phyloP scores from a whole-genome alignment of 2,113 vertebrate genomes.

The Narcine bancroftii region DNA sequence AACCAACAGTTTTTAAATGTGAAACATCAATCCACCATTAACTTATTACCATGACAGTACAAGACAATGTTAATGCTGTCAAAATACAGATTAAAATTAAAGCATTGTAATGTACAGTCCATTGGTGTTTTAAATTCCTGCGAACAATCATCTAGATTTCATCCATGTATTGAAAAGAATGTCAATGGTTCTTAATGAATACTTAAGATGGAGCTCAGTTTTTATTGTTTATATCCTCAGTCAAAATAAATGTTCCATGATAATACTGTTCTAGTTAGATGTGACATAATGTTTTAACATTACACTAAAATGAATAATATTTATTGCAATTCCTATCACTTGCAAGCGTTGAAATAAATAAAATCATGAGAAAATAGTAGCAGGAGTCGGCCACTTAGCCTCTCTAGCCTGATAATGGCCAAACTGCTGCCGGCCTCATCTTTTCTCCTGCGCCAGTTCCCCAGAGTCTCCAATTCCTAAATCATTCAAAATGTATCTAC shows the following conservation, averaged over 20 bases:
- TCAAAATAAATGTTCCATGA: neutral
- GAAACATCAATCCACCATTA: slow-evolving; percentile 20
- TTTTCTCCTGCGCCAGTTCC: too few species aligned
- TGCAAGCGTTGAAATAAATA: neutral
- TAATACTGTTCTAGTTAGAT: neutral
- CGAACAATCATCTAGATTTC: neutral
- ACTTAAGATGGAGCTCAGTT: neutral
- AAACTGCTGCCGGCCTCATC: too few species aligned
- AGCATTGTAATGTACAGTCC: neutral
- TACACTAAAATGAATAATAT: neutral
- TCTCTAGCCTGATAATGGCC: too few species aligned
- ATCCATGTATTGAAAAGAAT: neutral
- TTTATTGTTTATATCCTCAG: neutral
- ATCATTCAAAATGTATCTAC: too few species aligned
- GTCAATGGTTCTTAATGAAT: neutral
- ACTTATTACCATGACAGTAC: neutral
- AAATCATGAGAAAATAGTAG: neutral
- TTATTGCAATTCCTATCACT: neutral
- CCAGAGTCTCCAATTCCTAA: too few species aligned
- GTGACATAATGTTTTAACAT: too few species aligned
- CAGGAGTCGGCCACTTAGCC: too few species aligned
- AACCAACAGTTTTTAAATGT: slow-evolving; percentile 4
- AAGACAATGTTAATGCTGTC: neutral
- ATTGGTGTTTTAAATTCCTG: neutral
- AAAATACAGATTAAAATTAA: slow-evolving; percentile 19